Base-by-base conservation (phyloP, 2,888 invertebrate genomes). In the Brachynemurus nebulosus region DNA sequence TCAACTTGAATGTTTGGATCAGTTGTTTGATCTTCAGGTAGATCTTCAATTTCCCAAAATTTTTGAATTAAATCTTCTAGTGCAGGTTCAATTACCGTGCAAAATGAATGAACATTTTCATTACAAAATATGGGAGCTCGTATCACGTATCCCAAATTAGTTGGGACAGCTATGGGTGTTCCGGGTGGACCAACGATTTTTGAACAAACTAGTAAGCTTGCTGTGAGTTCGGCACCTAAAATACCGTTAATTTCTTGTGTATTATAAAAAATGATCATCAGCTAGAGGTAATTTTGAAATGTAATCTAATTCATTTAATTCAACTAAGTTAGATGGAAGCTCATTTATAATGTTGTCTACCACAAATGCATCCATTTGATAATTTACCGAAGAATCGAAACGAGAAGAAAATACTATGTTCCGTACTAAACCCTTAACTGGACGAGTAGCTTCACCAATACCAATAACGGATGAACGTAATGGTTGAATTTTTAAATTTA, bases 321-420 rank as follows among this genome's bases (percentile, higher is more conserved):
- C 11, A 12, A 36, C 36, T n/a, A n/a, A 11, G 11, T 14, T 5
- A 12, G 14, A 14, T 3, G 35, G 35, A 14, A 35, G 17, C 16
- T 35, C 16, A 17, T 35, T 16, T 9, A 16, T 35, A 35, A 36
- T 36, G 14, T 36, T 36, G 17, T 36, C 36, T 36, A 36, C 36
- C 11, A 36, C 18, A 9, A 11, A 36, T 3, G 18, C 36, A 36
- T 36, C 14, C 17, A 36, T 17, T 16, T n/a, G n/a, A 18, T 14
- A 36, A 3, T 18, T 14, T 12, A 16, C 17, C 11, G 14, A 11
- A 14, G 36, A 18, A 7, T 36, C 14, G 14, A 36, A 36, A 3
- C 36, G 11, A 36, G 36, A 36, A 36, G 36, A 16, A 36, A 36
- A 4, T 17, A 4, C 36, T 5, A 36, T 36, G 17, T 36, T 30